Conservation (phyloP, 2,888 invertebrate genomes). For the Cantharis rufa region DNA sequence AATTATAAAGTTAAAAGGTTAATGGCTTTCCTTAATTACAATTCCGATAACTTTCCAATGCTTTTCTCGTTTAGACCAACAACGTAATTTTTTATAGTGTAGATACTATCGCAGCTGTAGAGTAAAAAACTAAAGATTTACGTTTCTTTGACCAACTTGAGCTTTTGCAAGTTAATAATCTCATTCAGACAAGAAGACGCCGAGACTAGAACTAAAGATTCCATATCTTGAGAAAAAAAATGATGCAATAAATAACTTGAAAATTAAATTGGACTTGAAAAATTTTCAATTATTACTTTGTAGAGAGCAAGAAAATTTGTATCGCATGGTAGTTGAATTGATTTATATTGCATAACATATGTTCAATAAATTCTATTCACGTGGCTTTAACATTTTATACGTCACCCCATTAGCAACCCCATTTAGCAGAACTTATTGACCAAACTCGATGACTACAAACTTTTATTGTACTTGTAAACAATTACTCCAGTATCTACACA, state of each 20-base stretch:
- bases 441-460: slow-evolving; percentile 32
- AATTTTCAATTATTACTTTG: not conserved
- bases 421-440: slow-evolving; percentile 33
- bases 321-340: not conserved
- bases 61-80: not conserved
- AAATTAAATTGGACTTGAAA: not conserved
- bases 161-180: not conserved
- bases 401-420: slow-evolving; percentile 26
- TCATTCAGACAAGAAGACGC: not conserved
- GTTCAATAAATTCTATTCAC: not conserved
- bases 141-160: not conserved
- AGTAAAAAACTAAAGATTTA: not conserved
- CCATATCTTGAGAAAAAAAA: not conserved
- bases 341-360: not conserved
- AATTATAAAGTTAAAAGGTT: not conserved
- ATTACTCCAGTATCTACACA: not conserved
- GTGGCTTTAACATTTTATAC: not conserved
- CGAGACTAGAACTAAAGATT: not conserved
- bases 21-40: not conserved
- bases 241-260: not conserved
- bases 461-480: slow-evolving; percentile 16
- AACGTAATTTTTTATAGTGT: not conserved
- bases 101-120: not conserved
- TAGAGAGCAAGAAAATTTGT: not conserved
- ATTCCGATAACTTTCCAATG: not conserved